Conservation (phyloP, 2,888 invertebrate species). For the Drosophila stalkeri region DNA sequence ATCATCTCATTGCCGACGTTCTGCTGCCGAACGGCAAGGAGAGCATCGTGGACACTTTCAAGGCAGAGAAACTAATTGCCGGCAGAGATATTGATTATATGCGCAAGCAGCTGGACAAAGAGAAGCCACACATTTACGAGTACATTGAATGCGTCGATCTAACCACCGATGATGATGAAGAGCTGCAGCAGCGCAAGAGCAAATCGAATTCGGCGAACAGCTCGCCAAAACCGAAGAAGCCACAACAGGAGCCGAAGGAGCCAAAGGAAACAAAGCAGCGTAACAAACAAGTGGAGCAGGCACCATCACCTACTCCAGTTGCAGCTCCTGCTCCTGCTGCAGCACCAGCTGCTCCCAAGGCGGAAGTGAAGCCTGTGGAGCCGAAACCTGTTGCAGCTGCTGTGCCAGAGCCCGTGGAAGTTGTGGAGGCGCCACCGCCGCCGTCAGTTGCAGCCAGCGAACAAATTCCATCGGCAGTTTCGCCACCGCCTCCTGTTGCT, state of each 20-base stretch:
- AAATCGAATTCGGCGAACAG: constrained; percentile 31
- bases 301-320: not conserved
- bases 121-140: constrained; percentile 75
- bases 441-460: constrained; percentile 21
- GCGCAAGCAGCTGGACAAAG: constrained; percentile 81
- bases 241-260: constrained; percentile 28
- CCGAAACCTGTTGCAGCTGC: constrained; percentile 14
- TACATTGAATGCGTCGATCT: constrained; percentile 83
- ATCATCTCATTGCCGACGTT: constrained; percentile 82
- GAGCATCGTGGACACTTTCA: constrained; percentile 75
- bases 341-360: constrained; percentile 16
- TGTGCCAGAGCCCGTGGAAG: constrained; percentile 13
- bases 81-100: constrained; percentile 80
- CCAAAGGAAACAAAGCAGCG: constrained; percentile 35
- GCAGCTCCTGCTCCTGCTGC: constrained; percentile 1
- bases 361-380: constrained; percentile 12
- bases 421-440: not conserved
- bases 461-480: constrained; percentile 15
- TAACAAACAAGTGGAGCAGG: constrained; percentile 31
- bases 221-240: constrained; percentile 51
- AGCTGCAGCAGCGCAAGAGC: constrained; percentile 47
- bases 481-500: constrained; percentile 10
- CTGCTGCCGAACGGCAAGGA: constrained; percentile 56
- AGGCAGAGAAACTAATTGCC: constrained; percentile 72
- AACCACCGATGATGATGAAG: constrained; percentile 82